A percentile compares a stretch with the other conserved stretches of the same genome.
Evolutionary conservation across 2,888 invertebrate genomes (phyloP).

Genomic region (Stegophylla sp.): DNA sequence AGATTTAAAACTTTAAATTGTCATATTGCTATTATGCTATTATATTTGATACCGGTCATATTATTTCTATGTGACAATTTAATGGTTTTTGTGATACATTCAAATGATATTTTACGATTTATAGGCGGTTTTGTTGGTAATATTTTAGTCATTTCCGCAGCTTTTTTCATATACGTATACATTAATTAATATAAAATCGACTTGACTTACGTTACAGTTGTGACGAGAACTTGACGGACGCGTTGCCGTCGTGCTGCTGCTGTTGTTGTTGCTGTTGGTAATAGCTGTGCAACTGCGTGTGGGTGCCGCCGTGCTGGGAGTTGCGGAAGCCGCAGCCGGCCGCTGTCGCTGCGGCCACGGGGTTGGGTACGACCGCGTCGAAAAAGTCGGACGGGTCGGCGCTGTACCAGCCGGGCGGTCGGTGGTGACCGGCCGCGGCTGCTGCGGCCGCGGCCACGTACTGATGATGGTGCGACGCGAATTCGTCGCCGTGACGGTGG

Average conservation of each 20-base stretch:
- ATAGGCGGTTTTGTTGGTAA: too few species aligned
- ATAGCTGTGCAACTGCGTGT: constrained; percentile 40
- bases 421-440: constrained; percentile 62
- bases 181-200: too few species aligned
- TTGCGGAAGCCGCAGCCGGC: constrained; percentile 40
- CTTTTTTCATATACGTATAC: too few species aligned
- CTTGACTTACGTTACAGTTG: constrained; percentile 51
- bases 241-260: constrained; percentile 5
- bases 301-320: constrained; percentile 16
- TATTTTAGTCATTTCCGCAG: too few species aligned
- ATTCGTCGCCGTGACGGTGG: constrained; percentile 61
- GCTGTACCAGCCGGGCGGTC: constrained; percentile 68
- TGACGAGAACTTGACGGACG: constrained; percentile 49
- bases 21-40: too few species aligned
- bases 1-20: too few species aligned
- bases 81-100: too few species aligned
- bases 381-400: constrained; percentile 66
- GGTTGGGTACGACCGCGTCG: constrained; percentile 64
- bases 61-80: too few species aligned
- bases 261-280: constrained; percentile 44
- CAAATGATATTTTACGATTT: too few species aligned
- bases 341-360: constrained; percentile 60
- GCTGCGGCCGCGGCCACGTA: constrained; percentile 61
- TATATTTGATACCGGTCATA: too few species aligned
- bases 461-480: constrained; percentile 61